A percentile compares a stretch with the other conserved stretches of the same genome.
Conservation (phyloP, 2,888 invertebrate species). For the Brenthis daphne region DNA sequence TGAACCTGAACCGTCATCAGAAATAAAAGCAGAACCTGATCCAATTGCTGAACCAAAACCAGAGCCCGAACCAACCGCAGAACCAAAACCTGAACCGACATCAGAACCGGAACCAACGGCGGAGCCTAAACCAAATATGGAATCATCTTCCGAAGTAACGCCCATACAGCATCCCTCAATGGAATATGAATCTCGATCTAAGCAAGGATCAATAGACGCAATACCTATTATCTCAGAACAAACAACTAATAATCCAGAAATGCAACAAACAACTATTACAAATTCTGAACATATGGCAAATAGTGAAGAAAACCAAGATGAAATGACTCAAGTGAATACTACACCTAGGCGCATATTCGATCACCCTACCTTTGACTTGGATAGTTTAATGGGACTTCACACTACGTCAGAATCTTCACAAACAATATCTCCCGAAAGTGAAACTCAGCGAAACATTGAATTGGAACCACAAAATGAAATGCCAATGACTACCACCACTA, state of each 20-base stretch:
- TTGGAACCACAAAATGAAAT: slow-evolving; percentile 21
- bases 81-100: slow-evolving; percentile 61
- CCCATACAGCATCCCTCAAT: slow-evolving; percentile 34
- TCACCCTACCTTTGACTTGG: slow-evolving; percentile 33
- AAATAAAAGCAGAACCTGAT: slow-evolving; percentile 41
- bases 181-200: slow-evolving; percentile 28
- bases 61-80: slow-evolving; percentile 31
- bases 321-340: slow-evolving; percentile 18
- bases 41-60: slow-evolving; percentile 48
- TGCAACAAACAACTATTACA: background rate
- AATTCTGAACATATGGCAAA: background rate
- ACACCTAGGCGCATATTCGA: slow-evolving; percentile 23
- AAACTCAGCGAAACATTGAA: slow-evolving; percentile 38
- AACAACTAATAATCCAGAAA: slow-evolving; percentile 2
- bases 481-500: slow-evolving; percentile 47
- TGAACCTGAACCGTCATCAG: slow-evolving; percentile 40
- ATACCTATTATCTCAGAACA: slow-evolving; percentile 11
- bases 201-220: slow-evolving; percentile 37
- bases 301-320: slow-evolving; percentile 23
- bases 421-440: slow-evolving; percentile 9
- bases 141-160: slow-evolving; percentile 45
- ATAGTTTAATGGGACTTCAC: slow-evolving; percentile 35
- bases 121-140: slow-evolving; percentile 62
- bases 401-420: slow-evolving; percentile 27
- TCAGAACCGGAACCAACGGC: slow-evolving; percentile 59